Conservation (phyloP, 2,797 vertebrate species). For the Phataginus tetradactyla region DNA sequence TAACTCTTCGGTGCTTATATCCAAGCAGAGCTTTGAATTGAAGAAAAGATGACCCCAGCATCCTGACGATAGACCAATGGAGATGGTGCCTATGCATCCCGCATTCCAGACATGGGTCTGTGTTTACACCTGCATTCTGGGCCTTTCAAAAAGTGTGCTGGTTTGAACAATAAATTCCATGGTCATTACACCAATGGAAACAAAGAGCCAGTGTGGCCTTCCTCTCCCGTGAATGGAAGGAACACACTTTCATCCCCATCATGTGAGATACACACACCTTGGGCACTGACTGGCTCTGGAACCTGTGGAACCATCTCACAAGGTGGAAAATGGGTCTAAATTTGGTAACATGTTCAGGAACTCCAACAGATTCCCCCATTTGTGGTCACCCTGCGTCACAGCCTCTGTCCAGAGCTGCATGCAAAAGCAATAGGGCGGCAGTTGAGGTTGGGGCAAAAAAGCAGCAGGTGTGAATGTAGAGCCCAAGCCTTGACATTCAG, state of each 20-base stretch:
- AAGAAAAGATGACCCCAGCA: background rate
- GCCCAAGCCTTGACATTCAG: background rate
- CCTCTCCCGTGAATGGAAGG: background rate
- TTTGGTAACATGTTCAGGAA: background rate
- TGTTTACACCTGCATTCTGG: background rate
- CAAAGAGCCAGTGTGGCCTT: background rate
- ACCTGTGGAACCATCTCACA: background rate
- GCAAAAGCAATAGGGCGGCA: background rate
- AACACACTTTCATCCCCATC: background rate
- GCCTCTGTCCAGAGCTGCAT: background rate
- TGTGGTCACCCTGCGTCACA: background rate
- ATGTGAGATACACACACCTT: background rate
- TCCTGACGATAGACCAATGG: background rate
- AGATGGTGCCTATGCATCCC: too few relatives aligned
- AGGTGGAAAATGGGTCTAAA: background rate
- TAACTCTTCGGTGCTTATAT: background rate
- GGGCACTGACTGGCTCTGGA: background rate
- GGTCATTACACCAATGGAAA: background rate
- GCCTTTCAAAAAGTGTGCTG: background rate
- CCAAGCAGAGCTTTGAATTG: background rate
- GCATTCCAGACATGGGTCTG: background rate
- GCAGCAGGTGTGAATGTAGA: background rate
- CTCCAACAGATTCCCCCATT: background rate
- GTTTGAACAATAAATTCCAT: background rate
- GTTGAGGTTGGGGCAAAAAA: background rate